Evolutionary conservation across 2,113 vertebrate genomes (phyloP), one percentile per base, ranked within the genome.

Genomic region (Catharus minimus): DNA sequence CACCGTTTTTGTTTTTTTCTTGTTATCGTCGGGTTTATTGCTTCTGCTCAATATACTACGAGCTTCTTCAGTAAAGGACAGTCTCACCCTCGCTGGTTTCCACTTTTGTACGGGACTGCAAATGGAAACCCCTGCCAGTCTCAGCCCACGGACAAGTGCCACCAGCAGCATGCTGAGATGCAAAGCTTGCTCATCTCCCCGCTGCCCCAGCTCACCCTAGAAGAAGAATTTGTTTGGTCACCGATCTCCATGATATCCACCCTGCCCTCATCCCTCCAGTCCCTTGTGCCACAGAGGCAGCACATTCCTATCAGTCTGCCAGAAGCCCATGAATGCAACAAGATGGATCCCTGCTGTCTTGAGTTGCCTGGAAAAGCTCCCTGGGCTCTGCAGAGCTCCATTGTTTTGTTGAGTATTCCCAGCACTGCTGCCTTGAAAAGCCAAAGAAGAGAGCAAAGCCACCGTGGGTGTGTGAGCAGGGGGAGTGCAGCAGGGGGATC

Each of bases 41-140:
- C 97, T 97, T 97, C 84, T 97, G 97, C 97, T 97, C 96, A 84
- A 14, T 98, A 96, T 97, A 97, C 87, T 96, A 91, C 4, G 56
- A 96, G 95, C 96, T 96, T 96, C 93, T 95, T 97, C 95, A 86
- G 94, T 94, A 96, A 96, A 96, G 93, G 93, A 96, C 93, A 88
- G 79, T 92, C 95, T 91, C 92, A 89, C 60, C 75, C 86, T 92
- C 86, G 66, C 85, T 92, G 93, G 84, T 94, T 68, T 95, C 92
- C 86, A 62, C 93, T 91, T 91, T 79, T 75, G 16, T 79, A 89
- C 19, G 78, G 85, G 92, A 89, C 92, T 93, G 93, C 86, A 78
- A 73, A 82, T 68, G 84, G 82, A 94, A 93, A 88, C 43, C 49
- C 89, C 83, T 73, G 83, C 91, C 22, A 4, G 8, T 88, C 78